Base-by-base conservation (phyloP, 2,888 invertebrate species). In the Azorinus chamasolen region DNA sequence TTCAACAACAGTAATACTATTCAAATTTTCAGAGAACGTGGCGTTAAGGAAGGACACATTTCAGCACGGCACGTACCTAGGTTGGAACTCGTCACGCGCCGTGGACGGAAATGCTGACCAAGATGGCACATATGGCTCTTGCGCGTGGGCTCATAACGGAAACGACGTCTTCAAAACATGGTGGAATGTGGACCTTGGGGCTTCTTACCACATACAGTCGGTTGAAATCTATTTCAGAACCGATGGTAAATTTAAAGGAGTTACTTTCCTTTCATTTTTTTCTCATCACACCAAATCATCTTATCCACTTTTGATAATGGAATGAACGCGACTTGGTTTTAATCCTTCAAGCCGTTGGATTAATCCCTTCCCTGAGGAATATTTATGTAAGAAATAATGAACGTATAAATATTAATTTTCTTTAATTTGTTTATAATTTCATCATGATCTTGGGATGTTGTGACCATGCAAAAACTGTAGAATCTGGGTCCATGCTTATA, bases 171-270 rank as follows among this genome's bases (percentile, higher is more conserved):
- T 86, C 46, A 77, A 81, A 32, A 83, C 85, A 18, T 81, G 79
- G 78, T 86, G 86, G 86, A 76, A 81, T 61, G 83, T 86, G 4
- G 85, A 86, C 59, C 71, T 86, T n/a, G 80, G 71, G 8, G 58
- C 54, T 12, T 57, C 41, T 10, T 79, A 76, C 43, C 61, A 66
- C 48, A 57, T 85, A 16, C 78, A 85, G 59, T 68, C 78, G 0
- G 77, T 85, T 16, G 76, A 83, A 55, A 71, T 86, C 16, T 85
- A 53, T 65, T 86, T 86, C 57, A 65, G 81, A 53, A 84, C 84
- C 6, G 84, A 86, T 54, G 78, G 85, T 86, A 50, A n/a, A n/a
- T n/a, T n/a, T n/a, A n/a, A n/a, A n/a, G n/a, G n/a, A n/a, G n/a
- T n/a, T n/a, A 63, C 69, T 58, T 54, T 48, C 6, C 37, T 2